Evolutionary conservation across 1,140 invertebrate species (phyloP).

Genomic region (Metopolophium dirhodum): DNA sequence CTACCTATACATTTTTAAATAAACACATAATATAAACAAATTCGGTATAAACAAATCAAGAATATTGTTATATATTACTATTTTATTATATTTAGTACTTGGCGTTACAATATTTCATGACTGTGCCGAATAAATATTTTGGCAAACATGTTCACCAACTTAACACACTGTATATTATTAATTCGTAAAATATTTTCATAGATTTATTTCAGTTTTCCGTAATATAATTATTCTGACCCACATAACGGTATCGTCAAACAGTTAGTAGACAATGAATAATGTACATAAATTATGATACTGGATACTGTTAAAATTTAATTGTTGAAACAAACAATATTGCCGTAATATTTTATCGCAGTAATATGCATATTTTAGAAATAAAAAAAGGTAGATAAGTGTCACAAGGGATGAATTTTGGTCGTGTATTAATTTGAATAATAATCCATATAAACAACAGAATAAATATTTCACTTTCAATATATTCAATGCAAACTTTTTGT

Average conservation of each 20-base stretch:
- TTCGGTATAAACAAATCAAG: too few species aligned
- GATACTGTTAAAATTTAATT: background rate
- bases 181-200: background rate
- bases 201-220: background rate
- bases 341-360: background rate
- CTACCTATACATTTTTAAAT: too few species aligned
- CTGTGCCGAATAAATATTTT: background rate
- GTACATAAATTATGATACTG: background rate
- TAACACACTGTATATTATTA: background rate
- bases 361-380: constrained; percentile 21
- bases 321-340: constrained; percentile 19
- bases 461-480: constrained; percentile 16
- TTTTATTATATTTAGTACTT: too few species aligned
- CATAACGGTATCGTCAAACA: background rate
- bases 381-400: background rate
- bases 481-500: background rate
- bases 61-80: too few species aligned
- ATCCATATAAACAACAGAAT: background rate
- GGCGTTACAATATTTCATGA: background rate
- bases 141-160: background rate
- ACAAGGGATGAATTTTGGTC: background rate
- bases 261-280: constrained; percentile 10
- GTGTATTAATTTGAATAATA: constrained; percentile 22
- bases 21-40: too few species aligned
- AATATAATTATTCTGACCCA: background rate